Evolutionary conservation across 2,888 invertebrate genomes (phyloP).

Genomic region (Chrysodeixis includens): DNA sequence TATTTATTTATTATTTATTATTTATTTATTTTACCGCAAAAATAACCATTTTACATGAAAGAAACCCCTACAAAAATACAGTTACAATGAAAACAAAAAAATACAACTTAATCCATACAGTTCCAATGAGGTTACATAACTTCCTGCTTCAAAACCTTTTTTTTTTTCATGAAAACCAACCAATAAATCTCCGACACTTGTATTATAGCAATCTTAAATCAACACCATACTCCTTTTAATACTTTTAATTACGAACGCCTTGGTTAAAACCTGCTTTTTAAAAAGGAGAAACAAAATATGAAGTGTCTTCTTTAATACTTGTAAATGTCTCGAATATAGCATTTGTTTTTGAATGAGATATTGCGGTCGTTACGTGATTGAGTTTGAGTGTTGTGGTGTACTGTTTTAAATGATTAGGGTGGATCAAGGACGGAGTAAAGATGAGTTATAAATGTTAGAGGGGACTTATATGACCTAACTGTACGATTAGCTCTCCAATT

Average conservation of each 20-base stretch:
- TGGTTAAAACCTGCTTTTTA: constrained; percentile 17
- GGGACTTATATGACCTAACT: too few relatives aligned
- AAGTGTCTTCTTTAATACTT: constrained; percentile 42
- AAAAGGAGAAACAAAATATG: constrained; percentile 42
- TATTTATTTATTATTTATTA: too few relatives aligned
- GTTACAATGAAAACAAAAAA: constrained; percentile 7
- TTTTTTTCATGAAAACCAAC: constrained; percentile 52
- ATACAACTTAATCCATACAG: constrained; percentile 39
- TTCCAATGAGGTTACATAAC: constrained; percentile 36
- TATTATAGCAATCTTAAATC: constrained; percentile 67
- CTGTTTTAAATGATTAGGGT: neutral
- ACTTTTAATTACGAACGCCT: constrained; percentile 58
- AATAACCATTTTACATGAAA: too few relatives aligned
- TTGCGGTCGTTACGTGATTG: constrained; percentile 33
- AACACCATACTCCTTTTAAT: constrained; percentile 55
- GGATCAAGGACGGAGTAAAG: too few relatives aligned
- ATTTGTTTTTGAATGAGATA: constrained; percentile 35
- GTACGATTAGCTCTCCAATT: too few relatives aligned
- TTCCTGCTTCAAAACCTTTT: constrained; percentile 50
- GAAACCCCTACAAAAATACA: neutral
- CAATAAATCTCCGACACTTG: constrained; percentile 61
- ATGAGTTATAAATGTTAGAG: too few relatives aligned
- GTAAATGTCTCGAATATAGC: constrained; percentile 10
- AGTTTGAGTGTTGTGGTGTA: constrained; percentile 8
- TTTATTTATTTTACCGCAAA: too few relatives aligned